Evolutionary conservation across 2,113 vertebrate genomes (phyloP).

Genomic region (Bettongia penicillata): DNA sequence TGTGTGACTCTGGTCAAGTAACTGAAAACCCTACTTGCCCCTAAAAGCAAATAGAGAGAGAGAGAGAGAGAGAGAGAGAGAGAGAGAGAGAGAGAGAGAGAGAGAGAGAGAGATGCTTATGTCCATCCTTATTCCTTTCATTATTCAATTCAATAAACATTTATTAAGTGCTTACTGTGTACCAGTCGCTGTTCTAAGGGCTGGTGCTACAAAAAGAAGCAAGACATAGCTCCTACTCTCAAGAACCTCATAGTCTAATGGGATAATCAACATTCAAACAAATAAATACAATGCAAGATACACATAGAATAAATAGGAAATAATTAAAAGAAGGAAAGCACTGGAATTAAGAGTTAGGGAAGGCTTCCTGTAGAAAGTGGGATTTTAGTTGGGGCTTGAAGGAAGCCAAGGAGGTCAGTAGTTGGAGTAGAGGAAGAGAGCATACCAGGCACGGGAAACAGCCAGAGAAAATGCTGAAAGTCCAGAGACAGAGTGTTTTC

Average conservation of each 20-base stretch:
- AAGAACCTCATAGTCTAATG: not conserved
- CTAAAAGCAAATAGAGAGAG: not conserved
- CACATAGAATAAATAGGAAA: not conserved
- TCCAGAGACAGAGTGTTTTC: not conserved
- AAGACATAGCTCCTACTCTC: not conserved
- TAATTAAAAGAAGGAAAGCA: not conserved
- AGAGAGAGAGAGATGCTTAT: not conserved
- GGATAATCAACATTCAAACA: not conserved
- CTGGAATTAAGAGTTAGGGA: not conserved
- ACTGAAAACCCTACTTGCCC: not conserved
- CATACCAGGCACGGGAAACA: not conserved
- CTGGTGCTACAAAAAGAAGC: not conserved
- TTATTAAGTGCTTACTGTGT: not conserved
- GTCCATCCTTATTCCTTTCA: not conserved
- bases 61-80: too few relatives aligned
- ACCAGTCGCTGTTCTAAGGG: not conserved
- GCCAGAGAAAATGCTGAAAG: not conserved
- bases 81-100: too few relatives aligned
- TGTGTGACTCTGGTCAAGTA: not conserved
- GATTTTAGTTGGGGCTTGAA: not conserved
- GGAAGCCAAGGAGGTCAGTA: not conserved
- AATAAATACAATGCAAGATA: not conserved
- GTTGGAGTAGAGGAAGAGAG: not conserved
- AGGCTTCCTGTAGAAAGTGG: not conserved
- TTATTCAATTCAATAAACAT: not conserved